These are phyloP conservation scores for Malachius bipustulatus DNA, from an alignment of 2,888 invertebrate species.

Conservation along the genomic window DNA sequence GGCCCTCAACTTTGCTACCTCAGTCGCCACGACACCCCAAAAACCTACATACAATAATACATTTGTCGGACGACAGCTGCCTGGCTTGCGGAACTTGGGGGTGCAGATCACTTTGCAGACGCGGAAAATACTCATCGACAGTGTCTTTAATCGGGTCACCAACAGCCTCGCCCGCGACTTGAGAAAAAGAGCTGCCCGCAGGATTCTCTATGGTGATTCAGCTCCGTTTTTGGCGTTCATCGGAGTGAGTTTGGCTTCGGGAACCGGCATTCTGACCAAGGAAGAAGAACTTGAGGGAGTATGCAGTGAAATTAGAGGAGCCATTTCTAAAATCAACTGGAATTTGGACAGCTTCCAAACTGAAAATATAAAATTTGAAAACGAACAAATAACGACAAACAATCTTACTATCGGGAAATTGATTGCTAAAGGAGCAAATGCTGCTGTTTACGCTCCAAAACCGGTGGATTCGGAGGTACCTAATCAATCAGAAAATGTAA, in stretches of 20 bases:
- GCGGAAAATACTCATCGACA: constrained; percentile 54
- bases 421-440: constrained; percentile 71
- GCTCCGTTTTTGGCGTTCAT: constrained; percentile 63
- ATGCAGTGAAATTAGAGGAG: constrained; percentile 63
- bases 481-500: too few relatives aligned
- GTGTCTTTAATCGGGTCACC: constrained; percentile 55
- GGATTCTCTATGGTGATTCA: constrained; percentile 53
- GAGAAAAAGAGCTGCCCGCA: constrained; percentile 47
- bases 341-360: constrained; percentile 38
- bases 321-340: constrained; percentile 46
- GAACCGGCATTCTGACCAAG: constrained; percentile 59
- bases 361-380: constrained; percentile 33
- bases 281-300: constrained; percentile 68
- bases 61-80: too few relatives aligned
- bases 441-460: constrained; percentile 64
- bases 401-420: constrained; percentile 55
- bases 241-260: constrained; percentile 60
- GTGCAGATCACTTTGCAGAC: constrained; percentile 50
- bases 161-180: constrained; percentile 52
- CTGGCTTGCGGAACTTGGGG: constrained; percentile 38
- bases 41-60: too few relatives aligned
- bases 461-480: too few relatives aligned
- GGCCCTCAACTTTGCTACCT: too few relatives aligned
- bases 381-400: constrained; percentile 41
- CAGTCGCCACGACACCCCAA: too few relatives aligned